Percentiles rank a stretch among this genome's conserved stretches.
Evolutionary conservation across 2,797 vertebrate genomes (phyloP).

Genomic region (Anguilla pacifica): DNA sequence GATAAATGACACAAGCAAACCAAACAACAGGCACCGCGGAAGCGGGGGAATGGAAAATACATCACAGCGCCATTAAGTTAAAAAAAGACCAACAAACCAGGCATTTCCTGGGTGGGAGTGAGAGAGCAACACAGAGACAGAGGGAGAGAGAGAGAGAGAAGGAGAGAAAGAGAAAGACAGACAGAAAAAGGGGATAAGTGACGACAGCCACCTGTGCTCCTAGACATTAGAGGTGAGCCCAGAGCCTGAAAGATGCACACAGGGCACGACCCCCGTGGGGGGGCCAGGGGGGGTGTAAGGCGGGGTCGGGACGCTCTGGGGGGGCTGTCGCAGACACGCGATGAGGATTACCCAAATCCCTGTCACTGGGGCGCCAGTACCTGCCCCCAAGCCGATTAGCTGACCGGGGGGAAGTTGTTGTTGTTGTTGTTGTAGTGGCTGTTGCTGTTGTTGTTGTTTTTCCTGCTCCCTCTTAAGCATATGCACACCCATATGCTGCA

Average conservation of each 20-base stretch:
- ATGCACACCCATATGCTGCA: slow-evolving; percentile 44
- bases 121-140: neutral
- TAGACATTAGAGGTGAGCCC: neutral
- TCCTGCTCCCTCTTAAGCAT: slow-evolving; percentile 38
- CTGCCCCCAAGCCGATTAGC: slow-evolving; percentile 44
- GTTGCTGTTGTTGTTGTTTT: slow-evolving; percentile 15
- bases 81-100: neutral
- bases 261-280: neutral
- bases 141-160: neutral
- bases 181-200: neutral
- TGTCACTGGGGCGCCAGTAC: slow-evolving; percentile 23
- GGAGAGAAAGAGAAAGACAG: neutral
- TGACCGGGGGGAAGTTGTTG: slow-evolving; percentile 35
- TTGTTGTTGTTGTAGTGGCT: slow-evolving; percentile 9
- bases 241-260: too few species aligned
- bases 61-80: neutral
- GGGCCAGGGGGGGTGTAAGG: too few species aligned
- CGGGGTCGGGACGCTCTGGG: neutral
- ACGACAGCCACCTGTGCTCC: neutral
- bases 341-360: slow-evolving; percentile 39
- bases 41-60: neutral
- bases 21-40: neutral
- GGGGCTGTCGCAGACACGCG: neutral
- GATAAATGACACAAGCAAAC: too few species aligned
- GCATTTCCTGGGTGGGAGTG: neutral